Evolutionary conservation across 2,888 invertebrate species (phyloP), one percentile per base, ranked within the genome.

Genomic region (Microdon myrmicae): DNA sequence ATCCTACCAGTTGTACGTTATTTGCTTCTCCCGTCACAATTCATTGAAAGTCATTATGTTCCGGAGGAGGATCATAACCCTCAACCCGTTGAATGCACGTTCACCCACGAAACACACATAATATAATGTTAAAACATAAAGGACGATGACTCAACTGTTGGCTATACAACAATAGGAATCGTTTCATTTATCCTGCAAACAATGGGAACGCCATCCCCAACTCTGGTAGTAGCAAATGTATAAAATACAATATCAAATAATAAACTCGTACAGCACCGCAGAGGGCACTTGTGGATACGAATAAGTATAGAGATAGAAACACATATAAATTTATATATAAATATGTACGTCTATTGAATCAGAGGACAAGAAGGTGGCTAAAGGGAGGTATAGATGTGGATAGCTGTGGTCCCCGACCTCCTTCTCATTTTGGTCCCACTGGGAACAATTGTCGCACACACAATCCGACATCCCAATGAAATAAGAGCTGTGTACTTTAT

Each of bases 101-200:
- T 55, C 59, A 53, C 43, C 54, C 60, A 38, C 60, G 12, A 43
- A 53, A 39, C 54, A 54, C 64, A 58, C 58, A 59, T 53, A 59
- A 59, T 58, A 53, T 58, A 58, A 64, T 64, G 64, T 64, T 64
- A 43, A 64, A 64, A 64, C 64, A 64, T 64, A 64, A 64, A 64
- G 64, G 64, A 64, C 64, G 64, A 64, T 64, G 64, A 64, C 64
- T 64, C 64, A 64, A 64, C 64, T 64, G 64, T 64, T 64, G 58
- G 64, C 58, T 56, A 58, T 64, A 64, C 58, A 64, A 64, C 64
- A 64, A 64, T 64, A 58, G 56, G 58, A 64, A 64, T 64, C 64
- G 64, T 64, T 64, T 64, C 64, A 64, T 64, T 64, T 64, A 64
- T 64, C 64, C 64, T 56, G 64, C 64, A 64, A 64, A 64, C 64